These are phyloP conservation scores for Bambusicola thoracicus DNA, from an alignment of 2,113 vertebrate species.

Conservation along the genomic window DNA sequence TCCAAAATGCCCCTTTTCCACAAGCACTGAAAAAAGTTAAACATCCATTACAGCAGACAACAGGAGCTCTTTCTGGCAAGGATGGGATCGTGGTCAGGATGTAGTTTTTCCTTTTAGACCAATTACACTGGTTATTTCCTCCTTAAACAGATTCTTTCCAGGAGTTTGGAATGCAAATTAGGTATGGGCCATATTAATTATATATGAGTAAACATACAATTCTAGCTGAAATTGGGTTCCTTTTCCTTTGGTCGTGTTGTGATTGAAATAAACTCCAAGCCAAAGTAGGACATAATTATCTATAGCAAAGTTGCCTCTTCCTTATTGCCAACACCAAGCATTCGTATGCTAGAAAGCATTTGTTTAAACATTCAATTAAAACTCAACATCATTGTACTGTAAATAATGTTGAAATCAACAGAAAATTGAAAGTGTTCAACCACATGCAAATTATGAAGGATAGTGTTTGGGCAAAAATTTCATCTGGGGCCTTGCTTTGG, in stretches of 20 bases:
- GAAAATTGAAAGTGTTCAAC: conserved; percentile 22
- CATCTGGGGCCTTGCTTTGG: background rate
- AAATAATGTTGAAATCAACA: conserved; percentile 34
- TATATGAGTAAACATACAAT: conserved; percentile 1
- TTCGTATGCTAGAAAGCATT: background rate
- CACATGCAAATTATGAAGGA: background rate
- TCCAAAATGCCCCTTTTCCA: background rate
- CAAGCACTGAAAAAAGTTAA: background rate
- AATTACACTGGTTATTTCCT: background rate
- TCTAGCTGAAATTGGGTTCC: background rate
- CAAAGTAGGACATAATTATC: conserved; percentile 1
- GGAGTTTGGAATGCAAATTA: conserved; percentile 15
- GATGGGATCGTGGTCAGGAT: background rate
- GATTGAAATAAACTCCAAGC: background rate
- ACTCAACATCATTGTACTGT: background rate
- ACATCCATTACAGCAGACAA: fast-evolving
- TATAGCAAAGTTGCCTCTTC: background rate
- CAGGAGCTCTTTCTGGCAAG: background rate
- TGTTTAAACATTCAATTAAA: conserved; percentile 19
- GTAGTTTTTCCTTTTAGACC: background rate
- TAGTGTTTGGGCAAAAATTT: background rate
- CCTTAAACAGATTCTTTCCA: background rate
- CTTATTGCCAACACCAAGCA: background rate
- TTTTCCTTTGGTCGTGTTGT: background rate
- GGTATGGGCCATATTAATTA: background rate